Base-by-base conservation (phyloP, 2,113 vertebrate species). In the Tachycineta bicolor region DNA sequence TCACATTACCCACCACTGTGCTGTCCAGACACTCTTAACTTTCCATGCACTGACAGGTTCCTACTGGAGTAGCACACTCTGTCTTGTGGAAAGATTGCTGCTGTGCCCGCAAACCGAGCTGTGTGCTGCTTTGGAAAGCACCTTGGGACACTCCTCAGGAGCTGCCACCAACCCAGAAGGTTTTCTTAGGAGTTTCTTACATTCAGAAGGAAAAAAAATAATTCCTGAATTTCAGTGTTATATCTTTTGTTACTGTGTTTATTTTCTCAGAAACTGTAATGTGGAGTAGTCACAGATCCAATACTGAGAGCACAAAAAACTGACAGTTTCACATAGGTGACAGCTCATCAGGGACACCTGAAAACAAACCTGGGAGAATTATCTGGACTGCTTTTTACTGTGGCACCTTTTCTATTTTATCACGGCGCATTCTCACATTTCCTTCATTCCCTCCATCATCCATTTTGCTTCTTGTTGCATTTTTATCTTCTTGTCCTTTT, bases 11-110 rank as follows among this genome's bases (percentile, higher is more conserved):
- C 91, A 95, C 41, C 63, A 24, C 46, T 29, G 81, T 41, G 58
- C 89, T 89, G 55, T 85, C 53, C 95, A 96, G 91, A 68, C 81
- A 50, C 74, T 89, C 67, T 65, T 62, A 62, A 58, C 89, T 95
- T 93, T 67, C 91, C 74, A 8, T 62, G 78, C 74, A n/a, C 31
- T 82, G 91, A 68, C 70, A 76, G 84, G 60, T 90, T 39, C 73
- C 94, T 85, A 26, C 94, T 93, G 56, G 95, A 91, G 91, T 33
- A 96, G 82, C 84, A 41, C 47, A 6, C 41, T 14, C 23, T 24
- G 46, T 28, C 2, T n/a, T 31, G 31, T 79, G 96, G 87, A 60
- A 82, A 75, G n/a, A 33, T 65, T 47, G 43, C 74, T 71, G 10
- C 49, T 65, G 34, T 89, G 80, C 81, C 89, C 77, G 11, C 76